These are phyloP conservation scores for Corbicula japonica DNA, from an alignment of 2,888 invertebrate species.

Conservation along the genomic window DNA sequence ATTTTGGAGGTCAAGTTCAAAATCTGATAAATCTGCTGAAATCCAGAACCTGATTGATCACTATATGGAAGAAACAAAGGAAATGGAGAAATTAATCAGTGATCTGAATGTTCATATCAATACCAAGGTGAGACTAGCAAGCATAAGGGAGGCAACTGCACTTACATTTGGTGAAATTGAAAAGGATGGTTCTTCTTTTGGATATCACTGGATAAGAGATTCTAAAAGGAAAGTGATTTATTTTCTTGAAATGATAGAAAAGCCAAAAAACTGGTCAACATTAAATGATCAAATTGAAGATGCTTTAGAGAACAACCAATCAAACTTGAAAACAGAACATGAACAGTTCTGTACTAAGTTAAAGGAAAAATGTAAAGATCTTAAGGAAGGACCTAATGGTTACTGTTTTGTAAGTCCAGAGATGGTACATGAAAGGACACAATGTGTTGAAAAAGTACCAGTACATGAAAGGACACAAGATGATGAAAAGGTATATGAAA, in stretches of 20 bases:
- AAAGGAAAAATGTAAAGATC: conserved; percentile 1
- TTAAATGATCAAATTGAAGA: background rate
- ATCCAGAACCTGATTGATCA: conserved; percentile 70
- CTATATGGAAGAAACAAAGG: conserved; percentile 70
- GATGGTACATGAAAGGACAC: too few species aligned
- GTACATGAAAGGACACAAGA: too few species aligned
- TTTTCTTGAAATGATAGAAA: background rate
- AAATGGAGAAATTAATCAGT: conserved; percentile 57
- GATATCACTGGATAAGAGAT: background rate
- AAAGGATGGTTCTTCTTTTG: background rate
- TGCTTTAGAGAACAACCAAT: background rate
- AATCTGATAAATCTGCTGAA: background rate
- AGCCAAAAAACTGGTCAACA: background rate
- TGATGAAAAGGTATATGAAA: too few species aligned
- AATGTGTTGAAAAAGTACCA: too few species aligned
- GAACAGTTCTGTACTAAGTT: background rate
- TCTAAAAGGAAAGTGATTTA: background rate
- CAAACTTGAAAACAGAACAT: background rate
- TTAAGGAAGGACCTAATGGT: too few species aligned
- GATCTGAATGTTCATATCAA: background rate
- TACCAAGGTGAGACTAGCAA: background rate
- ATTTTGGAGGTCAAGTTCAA: too few species aligned
- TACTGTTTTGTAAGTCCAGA: too few species aligned
- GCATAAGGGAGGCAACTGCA: background rate
- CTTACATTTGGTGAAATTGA: background rate